Evolutionary conservation across 1,140 invertebrate genomes (phyloP).

Genomic region (Cydia amplana): DNA sequence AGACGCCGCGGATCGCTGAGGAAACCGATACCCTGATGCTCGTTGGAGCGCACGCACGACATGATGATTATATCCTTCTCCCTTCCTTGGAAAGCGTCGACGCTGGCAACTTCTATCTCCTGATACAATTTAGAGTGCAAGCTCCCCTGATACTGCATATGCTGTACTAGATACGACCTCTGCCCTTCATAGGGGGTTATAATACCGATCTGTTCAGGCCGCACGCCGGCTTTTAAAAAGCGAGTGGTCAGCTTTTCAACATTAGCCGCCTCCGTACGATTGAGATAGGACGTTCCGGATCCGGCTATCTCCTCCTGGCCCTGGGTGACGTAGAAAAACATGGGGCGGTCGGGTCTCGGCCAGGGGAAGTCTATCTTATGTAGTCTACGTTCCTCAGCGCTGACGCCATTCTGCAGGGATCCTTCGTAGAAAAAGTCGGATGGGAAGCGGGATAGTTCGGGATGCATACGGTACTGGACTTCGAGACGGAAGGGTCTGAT

Average conservation of each 20-base stretch:
- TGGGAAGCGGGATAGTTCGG: constrained; percentile 97
- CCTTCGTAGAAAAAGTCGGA: constrained; percentile 99
- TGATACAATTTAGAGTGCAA: constrained; percentile 98
- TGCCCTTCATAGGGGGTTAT: constrained; percentile 99
- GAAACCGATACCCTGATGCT: constrained; percentile 98
- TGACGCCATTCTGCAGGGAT: constrained; percentile 98
- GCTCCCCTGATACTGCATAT: constrained; percentile 99
- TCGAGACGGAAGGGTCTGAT: constrained; percentile 97
- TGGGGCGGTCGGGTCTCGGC: constrained; percentile 97
- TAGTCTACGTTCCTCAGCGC: constrained; percentile 94
- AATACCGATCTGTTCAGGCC: constrained; percentile 99
- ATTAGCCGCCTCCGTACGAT: constrained; percentile 98
- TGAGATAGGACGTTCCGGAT: constrained; percentile 98
- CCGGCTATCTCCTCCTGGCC: constrained; percentile 99
- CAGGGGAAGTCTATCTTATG: constrained; percentile 98
- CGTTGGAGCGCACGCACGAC: constrained; percentile 95
- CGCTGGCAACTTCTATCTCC: constrained; percentile 99
- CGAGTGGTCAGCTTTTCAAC: constrained; percentile 98
- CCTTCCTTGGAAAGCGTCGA: constrained; percentile 98
- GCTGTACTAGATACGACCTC: constrained; percentile 97
- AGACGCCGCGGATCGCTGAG: constrained; percentile 97
- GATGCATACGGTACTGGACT: constrained; percentile 99
- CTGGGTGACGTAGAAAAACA: constrained; percentile 99
- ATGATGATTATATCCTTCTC: constrained; percentile 99
- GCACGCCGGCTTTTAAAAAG: constrained; percentile 96